Evolutionary conservation across 1,140 invertebrate genomes (phyloP).

Genomic region (Episyrphus balteatus): DNA sequence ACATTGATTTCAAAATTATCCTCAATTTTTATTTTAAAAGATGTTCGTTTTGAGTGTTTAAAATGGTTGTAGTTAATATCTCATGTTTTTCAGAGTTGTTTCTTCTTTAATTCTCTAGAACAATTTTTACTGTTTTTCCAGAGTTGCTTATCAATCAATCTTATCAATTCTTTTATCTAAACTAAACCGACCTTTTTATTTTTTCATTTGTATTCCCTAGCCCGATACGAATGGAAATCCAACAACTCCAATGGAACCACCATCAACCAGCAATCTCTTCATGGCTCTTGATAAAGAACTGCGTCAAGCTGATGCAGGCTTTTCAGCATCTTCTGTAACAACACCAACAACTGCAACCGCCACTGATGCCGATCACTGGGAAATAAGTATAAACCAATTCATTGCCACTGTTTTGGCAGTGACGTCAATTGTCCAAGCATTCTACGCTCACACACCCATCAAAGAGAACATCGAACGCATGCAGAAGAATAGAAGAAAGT

Average conservation of each 20-base stretch:
- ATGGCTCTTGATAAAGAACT: conserved; percentile 28
- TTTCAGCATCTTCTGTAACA: neutral
- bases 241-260: conserved; percentile 27
- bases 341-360: conserved; percentile 14
- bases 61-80: no score
- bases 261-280: conserved; percentile 23
- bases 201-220: conserved; percentile 9
- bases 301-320: conserved; percentile 12
- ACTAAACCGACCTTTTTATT: no score
- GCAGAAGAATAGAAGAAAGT: conserved; percentile 34
- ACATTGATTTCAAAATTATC: no score
- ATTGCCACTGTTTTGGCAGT: conserved; percentile 29
- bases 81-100: no score
- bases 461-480: conserved; percentile 30
- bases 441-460: conserved; percentile 20
- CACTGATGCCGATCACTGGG: conserved; percentile 23
- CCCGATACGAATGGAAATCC: conserved; percentile 35
- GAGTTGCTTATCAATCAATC: no score
- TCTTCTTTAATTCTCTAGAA: no score
- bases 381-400: conserved; percentile 34
- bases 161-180: no score
- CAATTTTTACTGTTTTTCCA: no score
- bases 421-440: conserved; percentile 22
- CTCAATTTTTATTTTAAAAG: no score
- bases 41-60: no score